A percentile compares a stretch with the other conserved stretches of the same genome.
Conservation (phyloP, 2,113 vertebrate genomes). For the Ginglymostoma cirratum region DNA sequence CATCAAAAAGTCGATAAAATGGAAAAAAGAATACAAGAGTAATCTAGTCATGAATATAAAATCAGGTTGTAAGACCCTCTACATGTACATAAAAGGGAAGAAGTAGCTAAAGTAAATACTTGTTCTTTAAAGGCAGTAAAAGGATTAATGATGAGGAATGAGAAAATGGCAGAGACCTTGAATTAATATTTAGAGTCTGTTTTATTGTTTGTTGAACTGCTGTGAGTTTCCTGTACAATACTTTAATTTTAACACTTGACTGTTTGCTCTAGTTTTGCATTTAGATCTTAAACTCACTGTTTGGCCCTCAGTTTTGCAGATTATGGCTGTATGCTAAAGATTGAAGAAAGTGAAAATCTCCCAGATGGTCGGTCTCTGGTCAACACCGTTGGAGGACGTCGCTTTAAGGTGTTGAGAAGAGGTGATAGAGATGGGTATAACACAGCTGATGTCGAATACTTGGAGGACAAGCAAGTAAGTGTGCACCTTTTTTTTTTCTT, state of each 20-base stretch:
- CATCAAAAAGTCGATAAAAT: too few species aligned
- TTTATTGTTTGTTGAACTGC: background rate
- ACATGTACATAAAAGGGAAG: background rate
- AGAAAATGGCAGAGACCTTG: background rate
- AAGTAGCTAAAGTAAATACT: background rate
- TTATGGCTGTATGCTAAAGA: conserved; percentile 78
- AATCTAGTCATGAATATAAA: background rate
- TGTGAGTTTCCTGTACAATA: too few species aligned
- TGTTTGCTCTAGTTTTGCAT: background rate
- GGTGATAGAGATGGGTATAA: conserved; percentile 78
- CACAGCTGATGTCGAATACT: conserved; percentile 75
- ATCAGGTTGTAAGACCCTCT: background rate
- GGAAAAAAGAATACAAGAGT: background rate
- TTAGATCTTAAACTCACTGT: background rate
- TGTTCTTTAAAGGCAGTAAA: background rate
- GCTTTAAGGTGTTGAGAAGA: conserved; percentile 71
- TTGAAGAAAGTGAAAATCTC: conserved; percentile 63
- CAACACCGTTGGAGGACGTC: conserved; percentile 65
- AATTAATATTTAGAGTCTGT: background rate
- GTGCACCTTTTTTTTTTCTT: background rate
- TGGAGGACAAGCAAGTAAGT: conserved; percentile 72
- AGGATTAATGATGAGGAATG: background rate
- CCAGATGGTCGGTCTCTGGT: conserved; percentile 74
- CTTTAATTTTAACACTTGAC: background rate
- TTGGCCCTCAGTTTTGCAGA: conserved; percentile 68